These are phyloP conservation scores for Phaethornis superciliosus DNA, from an alignment of 2,113 vertebrate species.

Conservation along the genomic window DNA sequence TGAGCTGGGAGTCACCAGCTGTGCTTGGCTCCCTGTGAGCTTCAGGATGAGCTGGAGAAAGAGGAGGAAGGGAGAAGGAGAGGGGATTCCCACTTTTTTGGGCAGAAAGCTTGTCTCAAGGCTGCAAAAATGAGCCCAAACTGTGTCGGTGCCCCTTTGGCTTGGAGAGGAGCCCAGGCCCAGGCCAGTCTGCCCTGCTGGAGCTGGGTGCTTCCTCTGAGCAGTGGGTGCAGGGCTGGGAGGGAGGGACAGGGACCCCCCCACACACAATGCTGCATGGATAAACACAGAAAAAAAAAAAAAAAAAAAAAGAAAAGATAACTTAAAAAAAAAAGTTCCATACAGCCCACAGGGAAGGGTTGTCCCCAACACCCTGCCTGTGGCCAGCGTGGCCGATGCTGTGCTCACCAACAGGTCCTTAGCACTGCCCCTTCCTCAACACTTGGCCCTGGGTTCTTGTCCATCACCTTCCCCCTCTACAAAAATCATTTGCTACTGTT, in stretches of 20 bases:
- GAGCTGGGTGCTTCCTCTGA: background rate
- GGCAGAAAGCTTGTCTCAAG: background rate
- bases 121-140: background rate
- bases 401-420: accelerated
- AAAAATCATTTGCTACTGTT: background rate
- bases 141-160: background rate
- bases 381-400: accelerated
- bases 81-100: background rate
- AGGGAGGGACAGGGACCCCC: background rate
- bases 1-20: background rate
- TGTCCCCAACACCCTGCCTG: accelerated
- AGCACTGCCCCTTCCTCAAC: background rate
- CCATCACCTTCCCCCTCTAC: background rate
- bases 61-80: too few species aligned
- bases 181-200: accelerated
- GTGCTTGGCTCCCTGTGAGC: accelerated
- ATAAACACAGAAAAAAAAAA: background rate
- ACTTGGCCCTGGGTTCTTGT: accelerated
- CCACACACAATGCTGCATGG: accelerated
- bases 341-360: background rate
- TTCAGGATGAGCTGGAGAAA: background rate
- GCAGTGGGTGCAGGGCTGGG: background rate
- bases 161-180: background rate
- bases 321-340: background rate
- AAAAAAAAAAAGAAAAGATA: background rate